These are phyloP conservation scores for Nasalis larvatus DNA, from an alignment of 2,113 vertebrate genomes.

Conservation along the genomic window DNA sequence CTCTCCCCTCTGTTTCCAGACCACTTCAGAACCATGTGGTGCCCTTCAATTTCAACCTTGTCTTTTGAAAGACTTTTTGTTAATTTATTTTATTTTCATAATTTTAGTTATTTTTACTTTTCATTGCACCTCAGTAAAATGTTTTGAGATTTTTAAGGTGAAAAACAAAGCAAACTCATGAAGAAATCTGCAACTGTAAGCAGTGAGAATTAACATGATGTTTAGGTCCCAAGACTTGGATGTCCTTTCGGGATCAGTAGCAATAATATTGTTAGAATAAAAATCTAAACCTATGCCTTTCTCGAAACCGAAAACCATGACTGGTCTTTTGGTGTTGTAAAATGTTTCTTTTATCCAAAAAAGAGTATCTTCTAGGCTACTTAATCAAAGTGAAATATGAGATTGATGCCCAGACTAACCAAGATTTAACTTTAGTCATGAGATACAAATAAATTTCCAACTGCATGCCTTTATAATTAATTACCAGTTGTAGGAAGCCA, in stretches of 20 bases:
- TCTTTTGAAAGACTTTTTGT: not conserved
- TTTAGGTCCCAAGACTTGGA: not conserved
- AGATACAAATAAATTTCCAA: not conserved
- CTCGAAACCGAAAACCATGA: not conserved
- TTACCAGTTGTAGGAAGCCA: not conserved
- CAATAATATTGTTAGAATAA: not conserved
- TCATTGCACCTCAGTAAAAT: not conserved
- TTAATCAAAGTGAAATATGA: not conserved
- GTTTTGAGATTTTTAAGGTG: not conserved
- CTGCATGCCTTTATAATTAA: not conserved
- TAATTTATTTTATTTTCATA: conserved; percentile 3
- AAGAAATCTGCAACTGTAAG: not conserved
- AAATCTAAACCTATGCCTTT: not conserved
- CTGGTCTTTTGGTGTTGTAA: not conserved
- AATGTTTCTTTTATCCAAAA: not conserved
- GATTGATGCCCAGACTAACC: not conserved
- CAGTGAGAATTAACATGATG: not conserved
- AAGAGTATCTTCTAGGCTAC: not conserved
- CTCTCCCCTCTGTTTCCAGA: not conserved
- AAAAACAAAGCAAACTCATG: not conserved
- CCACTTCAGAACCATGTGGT: not conserved
- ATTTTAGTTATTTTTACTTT: conserved; percentile 22
- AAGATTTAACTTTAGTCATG: not conserved
- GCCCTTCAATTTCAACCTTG: not conserved
- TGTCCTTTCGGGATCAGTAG: not conserved